Base-by-base conservation (phyloP, 2,888 invertebrate genomes). In the Pollenia labialis region DNA sequence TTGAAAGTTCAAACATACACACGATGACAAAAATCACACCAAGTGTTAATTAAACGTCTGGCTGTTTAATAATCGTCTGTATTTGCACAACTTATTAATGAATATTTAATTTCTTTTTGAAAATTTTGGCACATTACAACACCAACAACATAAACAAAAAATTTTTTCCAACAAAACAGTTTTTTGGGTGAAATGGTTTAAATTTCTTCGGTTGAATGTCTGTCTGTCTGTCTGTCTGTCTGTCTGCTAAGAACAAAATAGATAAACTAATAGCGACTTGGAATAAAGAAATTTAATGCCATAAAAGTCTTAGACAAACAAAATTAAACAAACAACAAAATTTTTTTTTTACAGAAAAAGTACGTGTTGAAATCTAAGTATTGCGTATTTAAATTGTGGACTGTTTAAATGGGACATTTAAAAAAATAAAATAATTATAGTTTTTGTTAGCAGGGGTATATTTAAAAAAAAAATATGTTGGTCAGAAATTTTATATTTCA, bases 31-130 rank as follows among this genome's bases (percentile, higher is more conserved):
- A 66, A 48, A 74, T 44, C 64, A 56, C 32, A 12, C 23, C 76
- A 56, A 66, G 64, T 81, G 72, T 66, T 81, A 81, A 81, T 81
- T 81, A 74, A 81, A 81, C 58, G 74, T 81, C 74, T 74, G 81
- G 56, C 40, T 74, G 66, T 50, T 52, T 56, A 66, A 58, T 42
- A 66, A 40, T 50, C 46, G 56, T 74, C 74, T 74, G 58, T 48
- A n/a, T 58, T 74, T 74, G 56, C 16, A 14, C 32, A 66, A 48
- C 66, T 56, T 66, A n/a, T 64, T 46, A 54, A 44, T 7, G 8
- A 44, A 18, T 44, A 44, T 64, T 64, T 42, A 10, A 40, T 44
- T 18, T 16, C 11, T 40, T 18, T 71, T 71, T 12, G 11, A 42
- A 11, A 4, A 44, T 44, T n/a, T 56, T 23, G 1, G 3, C 42